phyloP scores from a whole-genome alignment of 2,113 vertebrate genomes.

The Aspiorhynchus laticeps region DNA sequence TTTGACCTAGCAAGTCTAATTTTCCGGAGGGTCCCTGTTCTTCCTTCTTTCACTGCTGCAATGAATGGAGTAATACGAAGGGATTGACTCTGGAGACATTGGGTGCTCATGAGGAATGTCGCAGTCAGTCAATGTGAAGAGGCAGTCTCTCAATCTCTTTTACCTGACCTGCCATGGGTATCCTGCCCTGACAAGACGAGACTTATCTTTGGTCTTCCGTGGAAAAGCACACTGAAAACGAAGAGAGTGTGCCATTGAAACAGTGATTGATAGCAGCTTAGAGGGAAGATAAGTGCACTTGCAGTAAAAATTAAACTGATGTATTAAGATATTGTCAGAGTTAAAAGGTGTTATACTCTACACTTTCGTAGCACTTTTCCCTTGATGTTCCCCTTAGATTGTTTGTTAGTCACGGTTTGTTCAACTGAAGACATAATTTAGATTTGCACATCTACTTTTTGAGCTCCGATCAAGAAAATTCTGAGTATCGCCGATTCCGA shows the following conservation, averaged over 20 bases:
- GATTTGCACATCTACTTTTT: neutral
- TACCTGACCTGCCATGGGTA: neutral
- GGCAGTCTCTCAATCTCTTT: constrained; percentile 28
- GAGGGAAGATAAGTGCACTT: neutral
- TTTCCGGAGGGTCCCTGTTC: neutral
- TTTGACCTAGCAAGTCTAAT: neutral
- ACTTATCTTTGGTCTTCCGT: neutral
- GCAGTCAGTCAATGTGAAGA: constrained; percentile 48
- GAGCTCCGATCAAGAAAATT: too few relatives aligned
- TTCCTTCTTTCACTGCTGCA: neutral
- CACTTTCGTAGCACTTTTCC: neutral
- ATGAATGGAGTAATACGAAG: constrained; percentile 24
- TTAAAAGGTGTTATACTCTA: neutral
- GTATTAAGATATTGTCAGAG: neutral
- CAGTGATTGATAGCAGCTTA: neutral
- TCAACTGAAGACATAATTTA: neutral
- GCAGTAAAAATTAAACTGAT: neutral
- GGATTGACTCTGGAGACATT: constrained; percentile 55
- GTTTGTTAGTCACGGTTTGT: neutral
- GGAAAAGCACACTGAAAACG: neutral
- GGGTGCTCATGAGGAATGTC: constrained; percentile 73
- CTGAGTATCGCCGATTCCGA: too few relatives aligned
- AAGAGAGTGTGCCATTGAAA: neutral
- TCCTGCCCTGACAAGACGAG: constrained; percentile 9
- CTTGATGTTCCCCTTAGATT: neutral